These are phyloP conservation scores for Propithecus deckenii DNA, from an alignment of 2,797 vertebrate genomes.

Conservation along the genomic window DNA sequence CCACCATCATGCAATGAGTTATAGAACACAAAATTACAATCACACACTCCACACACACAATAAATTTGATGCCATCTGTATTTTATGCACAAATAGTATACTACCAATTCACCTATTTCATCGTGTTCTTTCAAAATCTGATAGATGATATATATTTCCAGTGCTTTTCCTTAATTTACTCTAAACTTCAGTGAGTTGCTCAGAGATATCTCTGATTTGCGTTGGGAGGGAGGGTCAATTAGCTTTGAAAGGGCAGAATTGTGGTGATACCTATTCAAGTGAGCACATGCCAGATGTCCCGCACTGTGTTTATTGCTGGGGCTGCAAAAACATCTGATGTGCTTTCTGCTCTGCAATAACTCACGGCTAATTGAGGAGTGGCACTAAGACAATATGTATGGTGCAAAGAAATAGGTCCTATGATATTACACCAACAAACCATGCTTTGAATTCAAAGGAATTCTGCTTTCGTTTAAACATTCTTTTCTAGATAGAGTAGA, in stretches of 20 bases:
- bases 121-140: background rate
- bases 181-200: background rate
- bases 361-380: background rate
- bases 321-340: accelerated
- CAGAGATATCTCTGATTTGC: background rate
- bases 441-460: background rate
- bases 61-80: background rate
- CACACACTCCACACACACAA: background rate
- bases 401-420: background rate
- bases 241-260: background rate
- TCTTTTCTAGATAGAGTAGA: background rate
- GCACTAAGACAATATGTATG: accelerated
- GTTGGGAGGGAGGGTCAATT: background rate
- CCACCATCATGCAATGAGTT: background rate
- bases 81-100: background rate
- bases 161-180: background rate
- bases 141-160: background rate
- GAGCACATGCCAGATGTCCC: background rate
- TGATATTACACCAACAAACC: background rate
- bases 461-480: background rate
- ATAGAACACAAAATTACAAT: background rate
- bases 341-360: background rate
- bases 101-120: background rate
- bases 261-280: background rate
- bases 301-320: accelerated